Evolutionary conservation across 2,797 vertebrate species (phyloP).

Genomic region (Poeciliopsis turneri): DNA sequence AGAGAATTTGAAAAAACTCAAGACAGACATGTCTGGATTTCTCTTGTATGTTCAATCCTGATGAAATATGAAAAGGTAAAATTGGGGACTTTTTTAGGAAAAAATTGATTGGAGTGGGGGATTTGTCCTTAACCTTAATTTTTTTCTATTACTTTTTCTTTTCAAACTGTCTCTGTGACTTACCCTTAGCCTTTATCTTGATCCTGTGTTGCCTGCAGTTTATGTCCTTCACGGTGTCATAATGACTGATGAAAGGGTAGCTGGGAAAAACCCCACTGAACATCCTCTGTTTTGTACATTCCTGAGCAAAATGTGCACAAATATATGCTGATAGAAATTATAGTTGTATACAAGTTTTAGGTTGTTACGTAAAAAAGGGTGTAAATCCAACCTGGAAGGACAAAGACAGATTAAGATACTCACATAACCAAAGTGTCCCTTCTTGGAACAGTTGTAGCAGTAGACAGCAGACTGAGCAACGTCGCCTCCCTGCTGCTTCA

Average conservation of each 20-base stretch:
- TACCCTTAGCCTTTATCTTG: constrained; percentile 83
- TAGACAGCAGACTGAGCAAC: constrained; percentile 54
- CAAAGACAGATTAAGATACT: constrained; percentile 44
- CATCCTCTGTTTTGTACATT: constrained; percentile 85
- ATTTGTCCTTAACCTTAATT: not conserved
- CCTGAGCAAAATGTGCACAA: constrained; percentile 77
- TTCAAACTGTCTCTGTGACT: constrained; percentile 5
- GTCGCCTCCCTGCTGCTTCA: constrained; percentile 18
- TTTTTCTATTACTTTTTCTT: not conserved
- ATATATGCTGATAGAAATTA: not conserved
- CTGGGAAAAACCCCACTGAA: constrained; percentile 81
- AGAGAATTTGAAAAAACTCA: not conserved
- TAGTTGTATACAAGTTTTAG: not conserved
- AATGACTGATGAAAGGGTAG: constrained; percentile 84
- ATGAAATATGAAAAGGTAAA: not conserved
- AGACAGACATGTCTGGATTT: not conserved
- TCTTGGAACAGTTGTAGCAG: constrained; percentile 82
- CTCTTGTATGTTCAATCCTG: not conserved
- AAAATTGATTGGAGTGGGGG: not conserved
- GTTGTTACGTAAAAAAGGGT: not conserved
- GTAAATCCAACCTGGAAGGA: not conserved
- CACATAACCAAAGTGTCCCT: constrained; percentile 82
- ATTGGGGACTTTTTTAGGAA: not conserved
- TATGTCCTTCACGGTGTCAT: constrained; percentile 83
- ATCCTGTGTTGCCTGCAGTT: constrained; percentile 71